Percentiles rank a stretch among this genome's conserved stretches.
These are phyloP conservation scores for Aquatica leii DNA, from an alignment of 2,888 invertebrate species.

Conservation along the genomic window DNA sequence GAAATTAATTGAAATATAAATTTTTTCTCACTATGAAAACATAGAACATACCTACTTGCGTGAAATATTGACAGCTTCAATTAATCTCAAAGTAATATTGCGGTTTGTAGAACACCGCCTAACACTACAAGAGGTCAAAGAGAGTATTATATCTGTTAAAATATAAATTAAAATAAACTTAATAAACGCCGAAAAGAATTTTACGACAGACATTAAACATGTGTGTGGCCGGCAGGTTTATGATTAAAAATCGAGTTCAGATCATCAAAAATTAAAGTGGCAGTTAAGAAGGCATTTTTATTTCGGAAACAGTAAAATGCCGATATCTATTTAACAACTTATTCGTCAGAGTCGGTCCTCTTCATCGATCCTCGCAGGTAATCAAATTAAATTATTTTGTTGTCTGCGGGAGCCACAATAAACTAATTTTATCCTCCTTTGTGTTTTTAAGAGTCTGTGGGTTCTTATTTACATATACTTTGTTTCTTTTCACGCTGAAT, in stretches of 20 bases:
- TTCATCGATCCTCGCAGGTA: slow-evolving; percentile 38
- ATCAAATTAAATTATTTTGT: slow-evolving; percentile 46
- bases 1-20: slow-evolving; percentile 23
- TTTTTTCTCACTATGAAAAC: slow-evolving; percentile 2
- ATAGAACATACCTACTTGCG: slow-evolving; percentile 3
- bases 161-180: slow-evolving; percentile 50
- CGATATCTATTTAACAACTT: slow-evolving; percentile 56
- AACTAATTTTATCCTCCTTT: slow-evolving; percentile 28
- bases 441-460: slow-evolving; percentile 7
- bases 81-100: slow-evolving; percentile 4
- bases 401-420: slow-evolving; percentile 40
- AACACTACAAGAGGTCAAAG: slow-evolving; percentile 42
- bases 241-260: slow-evolving; percentile 46
- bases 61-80: slow-evolving; percentile 1
- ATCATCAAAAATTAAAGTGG: slow-evolving; percentile 41
- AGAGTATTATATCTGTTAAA: slow-evolving; percentile 46
- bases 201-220: slow-evolving; percentile 38
- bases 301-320: slow-evolving; percentile 52
- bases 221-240: slow-evolving; percentile 48
- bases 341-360: slow-evolving; percentile 45
- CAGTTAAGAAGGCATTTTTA: slow-evolving; percentile 45
- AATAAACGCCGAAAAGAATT: slow-evolving; percentile 42
- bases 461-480: slow-evolving; percentile 15
- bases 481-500: neutral
- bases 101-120: slow-evolving; percentile 36